A percentile compares a stretch with the other conserved stretches of the same genome.
Evolutionary conservation across 1,140 invertebrate species (phyloP).

Genomic region (Trypoxylus dichotomus): DNA sequence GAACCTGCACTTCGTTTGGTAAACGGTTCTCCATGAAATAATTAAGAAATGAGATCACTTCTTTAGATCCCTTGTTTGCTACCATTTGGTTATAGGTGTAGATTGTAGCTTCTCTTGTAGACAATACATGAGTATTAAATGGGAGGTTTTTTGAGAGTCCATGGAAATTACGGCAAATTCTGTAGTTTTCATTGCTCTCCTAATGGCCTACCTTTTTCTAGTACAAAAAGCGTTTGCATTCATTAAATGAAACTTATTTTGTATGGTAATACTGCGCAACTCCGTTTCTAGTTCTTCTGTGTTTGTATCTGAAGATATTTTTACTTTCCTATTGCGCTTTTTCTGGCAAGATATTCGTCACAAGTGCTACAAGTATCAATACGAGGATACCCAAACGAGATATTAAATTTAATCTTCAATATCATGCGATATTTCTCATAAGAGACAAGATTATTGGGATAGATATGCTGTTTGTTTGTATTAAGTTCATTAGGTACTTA

Average conservation of each 20-base stretch:
- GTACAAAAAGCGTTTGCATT: conserved; percentile 27
- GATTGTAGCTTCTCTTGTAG: conserved; percentile 32
- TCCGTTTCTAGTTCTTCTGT: not conserved
- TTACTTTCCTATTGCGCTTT: conserved; percentile 13
- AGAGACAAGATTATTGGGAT: conserved; percentile 15
- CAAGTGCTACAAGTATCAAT: conserved; percentile 36
- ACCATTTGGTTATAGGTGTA: conserved; percentile 39
- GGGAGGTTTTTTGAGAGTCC: conserved; percentile 34
- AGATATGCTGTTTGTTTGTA: conserved; percentile 29
- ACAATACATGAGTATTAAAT: conserved; percentile 37
- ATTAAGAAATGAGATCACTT: conserved; percentile 39
- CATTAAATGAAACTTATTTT: conserved; percentile 29
- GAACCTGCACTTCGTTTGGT: conserved; percentile 1
- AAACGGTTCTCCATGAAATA: conserved; percentile 20
- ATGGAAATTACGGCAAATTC: conserved; percentile 4
- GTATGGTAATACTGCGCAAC: conserved; percentile 5
- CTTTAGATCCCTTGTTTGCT: conserved; percentile 40
- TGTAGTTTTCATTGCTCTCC: not conserved
- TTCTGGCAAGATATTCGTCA: conserved; percentile 34
- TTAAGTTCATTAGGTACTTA: conserved; percentile 36
- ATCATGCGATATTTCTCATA: conserved; percentile 34
- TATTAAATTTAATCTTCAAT: conserved; percentile 35
- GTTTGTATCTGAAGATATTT: conserved; percentile 11
- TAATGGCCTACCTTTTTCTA: conserved; percentile 26
- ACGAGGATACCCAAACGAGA: conserved; percentile 36